phyloP scores from a whole-genome alignment of 2,797 vertebrate species.

The Sciurus carolinensis region DNA sequence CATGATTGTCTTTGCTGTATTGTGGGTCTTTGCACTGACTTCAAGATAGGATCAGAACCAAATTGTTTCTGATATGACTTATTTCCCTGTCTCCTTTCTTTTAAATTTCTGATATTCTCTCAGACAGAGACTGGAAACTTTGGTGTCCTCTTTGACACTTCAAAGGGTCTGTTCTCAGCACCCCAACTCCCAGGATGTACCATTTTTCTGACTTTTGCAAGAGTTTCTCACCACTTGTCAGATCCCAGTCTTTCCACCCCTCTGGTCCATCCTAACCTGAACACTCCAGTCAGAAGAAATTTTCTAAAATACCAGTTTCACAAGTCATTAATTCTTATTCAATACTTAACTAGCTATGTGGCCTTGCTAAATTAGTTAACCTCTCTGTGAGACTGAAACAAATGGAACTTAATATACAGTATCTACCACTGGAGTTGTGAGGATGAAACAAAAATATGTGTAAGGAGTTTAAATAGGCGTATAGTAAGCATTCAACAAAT shows the following conservation, averaged over 20 bases:
- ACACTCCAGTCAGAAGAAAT: neutral
- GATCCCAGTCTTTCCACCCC: neutral
- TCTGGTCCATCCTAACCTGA: neutral
- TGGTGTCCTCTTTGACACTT: neutral
- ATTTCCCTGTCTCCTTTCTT: neutral
- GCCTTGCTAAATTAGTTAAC: conserved; percentile 20
- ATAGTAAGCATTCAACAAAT: neutral
- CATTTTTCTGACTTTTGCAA: neutral
- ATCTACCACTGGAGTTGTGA: neutral
- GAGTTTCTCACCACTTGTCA: neutral
- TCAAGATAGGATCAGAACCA: conserved; percentile 10
- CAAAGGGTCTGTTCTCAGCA: neutral
- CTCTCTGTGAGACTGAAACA: neutral
- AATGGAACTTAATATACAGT: neutral
- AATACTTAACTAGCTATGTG: neutral
- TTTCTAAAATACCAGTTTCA: conserved; percentile 47
- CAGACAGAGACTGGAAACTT: neutral
- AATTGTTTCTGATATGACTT: conserved; percentile 10
- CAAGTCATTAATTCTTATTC: conserved; percentile 13
- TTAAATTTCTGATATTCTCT: neutral
- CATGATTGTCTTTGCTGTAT: conserved; percentile 46
- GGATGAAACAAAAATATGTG: neutral
- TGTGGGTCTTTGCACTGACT: conserved; percentile 45
- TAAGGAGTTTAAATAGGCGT: neutral
- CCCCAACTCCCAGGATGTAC: neutral